Percentiles rank a stretch among this genome's conserved stretches.
Evolutionary conservation across 2,888 invertebrate genomes (phyloP).

Genomic region (Tribolium freemani): DNA sequence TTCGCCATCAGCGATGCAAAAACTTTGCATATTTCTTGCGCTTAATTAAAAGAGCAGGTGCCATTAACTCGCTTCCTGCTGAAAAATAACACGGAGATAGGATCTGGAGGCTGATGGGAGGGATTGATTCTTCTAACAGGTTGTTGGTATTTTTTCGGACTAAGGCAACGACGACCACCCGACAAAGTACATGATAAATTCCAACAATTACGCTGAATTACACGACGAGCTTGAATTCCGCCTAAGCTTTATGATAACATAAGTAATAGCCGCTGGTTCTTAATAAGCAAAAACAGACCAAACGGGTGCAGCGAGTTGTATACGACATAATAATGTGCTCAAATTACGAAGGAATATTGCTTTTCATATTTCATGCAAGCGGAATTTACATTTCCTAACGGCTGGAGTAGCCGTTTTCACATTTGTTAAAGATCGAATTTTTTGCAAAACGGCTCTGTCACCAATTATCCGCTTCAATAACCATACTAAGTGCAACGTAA

Average conservation of each 20-base stretch:
- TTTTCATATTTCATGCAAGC: slow-evolving; percentile 41
- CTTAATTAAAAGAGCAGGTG: slow-evolving; percentile 17
- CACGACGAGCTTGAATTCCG: slow-evolving; percentile 8
- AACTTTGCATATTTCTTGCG: slow-evolving; percentile 13
- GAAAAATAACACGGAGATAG: not conserved
- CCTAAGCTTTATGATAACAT: slow-evolving; percentile 26
- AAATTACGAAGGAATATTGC: slow-evolving; percentile 40
- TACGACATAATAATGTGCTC: slow-evolving; percentile 42
- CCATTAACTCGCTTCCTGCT: slow-evolving; percentile 2
- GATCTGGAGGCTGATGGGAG: not conserved
- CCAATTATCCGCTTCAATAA: not conserved
- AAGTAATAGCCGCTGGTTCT: slow-evolving; percentile 37
- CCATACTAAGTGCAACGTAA: not conserved
- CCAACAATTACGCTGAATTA: slow-evolving; percentile 21
- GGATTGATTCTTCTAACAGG: not conserved
- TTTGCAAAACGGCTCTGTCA: not conserved
- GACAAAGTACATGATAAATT: slow-evolving; percentile 25
- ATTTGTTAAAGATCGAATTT: not conserved
- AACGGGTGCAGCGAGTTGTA: slow-evolving; percentile 41
- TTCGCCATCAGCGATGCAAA: not conserved
- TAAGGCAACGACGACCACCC: slow-evolving; percentile 10
- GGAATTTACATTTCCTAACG: slow-evolving; percentile 29
- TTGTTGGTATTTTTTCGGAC: not conserved
- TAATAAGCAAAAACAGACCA: slow-evolving; percentile 40
- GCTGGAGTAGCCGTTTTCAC: slow-evolving; percentile 46